phyloP scores from a whole-genome alignment of 2,113 vertebrate genomes.

The Varanus salvator region DNA sequence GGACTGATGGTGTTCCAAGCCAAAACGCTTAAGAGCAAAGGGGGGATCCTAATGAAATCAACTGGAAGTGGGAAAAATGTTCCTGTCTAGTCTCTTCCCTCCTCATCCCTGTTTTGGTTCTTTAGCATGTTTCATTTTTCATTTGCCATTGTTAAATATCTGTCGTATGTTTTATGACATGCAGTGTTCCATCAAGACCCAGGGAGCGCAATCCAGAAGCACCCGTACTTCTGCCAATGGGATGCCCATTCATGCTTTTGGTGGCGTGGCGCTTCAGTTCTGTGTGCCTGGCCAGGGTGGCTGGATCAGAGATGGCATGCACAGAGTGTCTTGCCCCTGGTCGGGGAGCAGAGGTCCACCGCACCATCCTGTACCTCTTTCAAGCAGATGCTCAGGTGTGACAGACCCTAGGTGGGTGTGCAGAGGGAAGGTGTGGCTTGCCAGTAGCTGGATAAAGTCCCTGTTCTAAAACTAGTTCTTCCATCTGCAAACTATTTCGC shows the following conservation, averaged over 20 bases:
- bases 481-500: not conserved
- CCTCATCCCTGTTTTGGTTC: not conserved
- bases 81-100: no score
- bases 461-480: no score
- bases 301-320: not conserved
- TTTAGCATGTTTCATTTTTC: no score
- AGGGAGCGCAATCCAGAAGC: not conserved
- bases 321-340: not conserved
- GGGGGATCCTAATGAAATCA: not conserved
- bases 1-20: no score
- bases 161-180: not conserved
- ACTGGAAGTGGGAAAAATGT: not conserved
- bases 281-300: not conserved
- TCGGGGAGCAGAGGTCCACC: no score
- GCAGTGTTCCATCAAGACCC: not conserved
- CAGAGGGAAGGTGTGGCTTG: not conserved
- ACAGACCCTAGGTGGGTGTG: not conserved
- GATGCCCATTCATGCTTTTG: not conserved
- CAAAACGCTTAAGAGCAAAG: not conserved
- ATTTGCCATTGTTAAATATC: no score
- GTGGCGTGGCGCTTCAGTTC: not conserved
- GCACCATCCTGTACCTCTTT: not conserved
- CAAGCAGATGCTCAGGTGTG: not conserved
- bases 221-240: not conserved
- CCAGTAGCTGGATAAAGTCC: not conserved